phyloP scores from a whole-genome alignment of 2,888 invertebrate genomes.

The Pandemis heparana region DNA sequence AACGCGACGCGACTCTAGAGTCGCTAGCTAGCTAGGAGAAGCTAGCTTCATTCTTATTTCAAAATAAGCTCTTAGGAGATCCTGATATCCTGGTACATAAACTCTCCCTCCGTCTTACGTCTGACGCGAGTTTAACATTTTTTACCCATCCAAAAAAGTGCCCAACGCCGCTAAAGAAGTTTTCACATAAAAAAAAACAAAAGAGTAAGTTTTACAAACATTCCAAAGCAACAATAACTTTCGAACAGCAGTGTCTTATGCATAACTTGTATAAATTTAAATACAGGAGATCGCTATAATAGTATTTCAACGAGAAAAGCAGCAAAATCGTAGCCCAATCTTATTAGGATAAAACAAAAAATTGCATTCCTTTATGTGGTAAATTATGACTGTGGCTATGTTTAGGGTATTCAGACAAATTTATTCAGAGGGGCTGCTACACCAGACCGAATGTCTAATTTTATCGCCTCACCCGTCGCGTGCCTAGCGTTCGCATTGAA shows the following conservation, averaged over 20 bases:
- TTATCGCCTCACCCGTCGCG: slow-evolving; percentile 69
- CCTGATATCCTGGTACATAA: no score
- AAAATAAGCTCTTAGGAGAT: no score
- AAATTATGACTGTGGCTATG: slow-evolving; percentile 35
- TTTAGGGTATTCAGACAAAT: slow-evolving; percentile 44
- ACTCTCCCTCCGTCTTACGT: no score
- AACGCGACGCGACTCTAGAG: no score
- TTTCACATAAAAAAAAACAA: no score
- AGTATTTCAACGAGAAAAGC: not conserved
- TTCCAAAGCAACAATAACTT: not conserved
- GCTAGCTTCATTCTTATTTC: no score
- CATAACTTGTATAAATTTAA: not conserved
- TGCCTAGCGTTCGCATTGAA: slow-evolving; percentile 68
- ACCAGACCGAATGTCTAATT: slow-evolving; percentile 72
- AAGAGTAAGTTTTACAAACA: no score
- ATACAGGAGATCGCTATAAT: not conserved
- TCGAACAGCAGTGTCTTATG: not conserved
- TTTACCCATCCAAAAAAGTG: no score
- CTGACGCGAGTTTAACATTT: no score
- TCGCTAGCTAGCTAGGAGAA: no score
- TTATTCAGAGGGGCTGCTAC: slow-evolving; percentile 61
- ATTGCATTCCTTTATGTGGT: slow-evolving; percentile 28
- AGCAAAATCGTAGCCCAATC: slow-evolving; percentile 1
- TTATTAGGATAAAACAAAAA: slow-evolving; percentile 8
- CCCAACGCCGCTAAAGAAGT: no score